Evolutionary conservation across 2,797 vertebrate genomes (phyloP).

Genomic region (Lateolabrax maculatus): DNA sequence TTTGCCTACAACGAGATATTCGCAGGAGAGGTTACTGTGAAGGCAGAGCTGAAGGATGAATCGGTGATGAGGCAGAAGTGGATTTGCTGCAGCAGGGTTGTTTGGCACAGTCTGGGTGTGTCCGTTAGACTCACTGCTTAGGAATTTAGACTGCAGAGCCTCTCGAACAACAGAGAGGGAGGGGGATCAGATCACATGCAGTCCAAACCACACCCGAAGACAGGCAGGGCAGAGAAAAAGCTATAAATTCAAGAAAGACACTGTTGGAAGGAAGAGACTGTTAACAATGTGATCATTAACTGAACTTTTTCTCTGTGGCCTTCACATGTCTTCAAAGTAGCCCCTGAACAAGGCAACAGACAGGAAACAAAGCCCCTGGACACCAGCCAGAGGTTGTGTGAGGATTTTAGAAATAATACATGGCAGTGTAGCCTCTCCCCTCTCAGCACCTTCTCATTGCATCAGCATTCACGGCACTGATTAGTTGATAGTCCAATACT

Average conservation of each 20-base stretch:
- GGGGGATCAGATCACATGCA: slow-evolving; percentile 41
- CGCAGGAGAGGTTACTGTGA: not conserved
- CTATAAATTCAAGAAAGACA: not conserved
- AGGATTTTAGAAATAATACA: slow-evolving; percentile 7
- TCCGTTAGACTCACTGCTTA: slow-evolving; percentile 81
- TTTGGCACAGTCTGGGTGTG: slow-evolving; percentile 79
- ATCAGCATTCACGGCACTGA: not conserved
- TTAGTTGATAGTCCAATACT: not conserved
- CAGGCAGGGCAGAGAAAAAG: slow-evolving; percentile 8
- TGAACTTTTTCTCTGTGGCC: not conserved
- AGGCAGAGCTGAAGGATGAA: slow-evolving; percentile 4
- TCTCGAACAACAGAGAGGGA: slow-evolving; percentile 50
- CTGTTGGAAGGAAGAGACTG: not conserved
- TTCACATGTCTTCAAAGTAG: slow-evolving; percentile 17
- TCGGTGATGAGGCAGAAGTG: slow-evolving; percentile 13
- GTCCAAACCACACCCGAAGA: slow-evolving; percentile 61
- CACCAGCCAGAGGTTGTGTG: slow-evolving; percentile 35
- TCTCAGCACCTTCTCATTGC: not conserved
- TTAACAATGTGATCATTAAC: not conserved
- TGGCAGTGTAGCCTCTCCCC: not conserved
- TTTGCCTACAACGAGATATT: not conserved
- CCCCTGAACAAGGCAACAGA: slow-evolving; percentile 16
- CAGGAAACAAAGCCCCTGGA: slow-evolving; percentile 50
- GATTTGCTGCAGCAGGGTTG: slow-evolving; percentile 40
- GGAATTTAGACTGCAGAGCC: slow-evolving; percentile 80